These are phyloP conservation scores for Ochotona princeps DNA, from an alignment of 2,113 vertebrate species.

Conservation along the genomic window DNA sequence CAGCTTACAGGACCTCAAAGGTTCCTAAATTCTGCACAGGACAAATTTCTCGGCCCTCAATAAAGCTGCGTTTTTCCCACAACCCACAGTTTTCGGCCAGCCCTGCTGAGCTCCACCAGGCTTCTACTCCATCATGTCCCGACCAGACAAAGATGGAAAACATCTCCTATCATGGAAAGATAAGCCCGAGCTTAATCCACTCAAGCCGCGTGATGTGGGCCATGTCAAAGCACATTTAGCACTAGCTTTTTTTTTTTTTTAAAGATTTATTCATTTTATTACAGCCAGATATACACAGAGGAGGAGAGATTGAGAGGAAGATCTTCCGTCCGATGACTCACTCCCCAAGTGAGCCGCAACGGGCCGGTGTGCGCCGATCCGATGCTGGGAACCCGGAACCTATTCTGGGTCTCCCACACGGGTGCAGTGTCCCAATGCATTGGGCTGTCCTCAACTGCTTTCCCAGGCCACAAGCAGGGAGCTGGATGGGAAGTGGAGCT, in stretches of 20 bases:
- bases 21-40: neutral
- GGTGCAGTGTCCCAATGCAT: too few species aligned
- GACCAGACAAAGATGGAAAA: neutral
- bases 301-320: too few species aligned
- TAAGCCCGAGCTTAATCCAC: neutral
- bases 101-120: neutral
- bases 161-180: neutral
- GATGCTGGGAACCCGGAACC: too few species aligned
- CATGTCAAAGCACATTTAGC: neutral
- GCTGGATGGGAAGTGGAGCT: too few species aligned
- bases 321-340: too few species aligned
- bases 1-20: neutral
- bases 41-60: neutral
- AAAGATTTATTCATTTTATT: too few species aligned
- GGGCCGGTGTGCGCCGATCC: too few species aligned
- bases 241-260: neutral
- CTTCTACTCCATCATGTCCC: neutral
- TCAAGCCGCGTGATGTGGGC: neutral
- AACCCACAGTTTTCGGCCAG: neutral
- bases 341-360: too few species aligned
- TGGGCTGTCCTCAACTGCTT: too few species aligned
- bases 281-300: too few species aligned
- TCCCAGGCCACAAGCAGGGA: too few species aligned
- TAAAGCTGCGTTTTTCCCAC: neutral
- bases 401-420: too few species aligned